Evolutionary conservation across 2,797 vertebrate species (phyloP), one percentile per base, ranked within the genome.

Genomic region (Typhlichthys subterraneus): DNA sequence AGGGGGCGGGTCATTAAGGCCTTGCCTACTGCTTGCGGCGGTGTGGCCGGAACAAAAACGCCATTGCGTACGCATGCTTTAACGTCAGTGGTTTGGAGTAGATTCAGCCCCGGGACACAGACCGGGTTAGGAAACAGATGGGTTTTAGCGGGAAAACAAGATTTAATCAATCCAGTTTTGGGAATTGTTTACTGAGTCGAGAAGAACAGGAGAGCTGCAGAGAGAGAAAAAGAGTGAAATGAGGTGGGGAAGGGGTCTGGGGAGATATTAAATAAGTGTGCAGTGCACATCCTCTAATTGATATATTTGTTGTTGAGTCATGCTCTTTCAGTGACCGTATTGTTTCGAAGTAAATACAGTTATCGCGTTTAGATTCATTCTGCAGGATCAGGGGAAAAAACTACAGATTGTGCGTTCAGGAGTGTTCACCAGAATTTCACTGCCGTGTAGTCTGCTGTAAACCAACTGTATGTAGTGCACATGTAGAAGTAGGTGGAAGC

Each of bases 101-200:
- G 83, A 78, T 61, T 79, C 67, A 64, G 81, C 79, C 72, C 66
- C 45, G 70, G 73, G 81, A 79, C 71, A 51, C 38, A 46, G 48
- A 75, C 47, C 50, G 67, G 74, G 70, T 70, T 69, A 65, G 57
- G 72, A 61, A 57, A 77, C 72, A 79, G 75, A 86, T 80, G 76
- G 72, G 63, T 70, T 68, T 79, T 68, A 70, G 74, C 19, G 17
- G 57, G 61, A 62, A 66, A 68, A 59, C 54, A 79, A 73, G 76
- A 57, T 80, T 85, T 62, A 85, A 84, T 84, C 77, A 81, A 79
- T 86, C 72, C 62, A 12, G 69, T 75, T 79, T 61, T 77, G 59
- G 49, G 38, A 56, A 49, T 50, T 74, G 68, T 77, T 83, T 73
- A 77, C 17, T 17, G 64, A 50, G 48, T 47, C 29, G 17, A 17